phyloP scores from a whole-genome alignment of 2,113 vertebrate species.

The Castor canadensis region DNA sequence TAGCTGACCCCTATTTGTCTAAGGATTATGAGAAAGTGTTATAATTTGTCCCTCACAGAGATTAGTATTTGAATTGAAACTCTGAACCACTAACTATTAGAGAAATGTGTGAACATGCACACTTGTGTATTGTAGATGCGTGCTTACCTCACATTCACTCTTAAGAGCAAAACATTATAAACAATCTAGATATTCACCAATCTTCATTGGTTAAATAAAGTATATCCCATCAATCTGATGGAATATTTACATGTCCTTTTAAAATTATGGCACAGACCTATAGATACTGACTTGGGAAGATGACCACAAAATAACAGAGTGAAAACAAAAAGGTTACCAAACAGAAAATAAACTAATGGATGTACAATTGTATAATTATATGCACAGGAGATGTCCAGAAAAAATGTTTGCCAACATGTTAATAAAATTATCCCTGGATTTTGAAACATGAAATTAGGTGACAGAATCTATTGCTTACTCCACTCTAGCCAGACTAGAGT shows the following conservation, averaged over 20 bases:
- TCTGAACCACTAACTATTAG: neutral
- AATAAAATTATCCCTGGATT: neutral
- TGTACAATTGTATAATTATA: neutral
- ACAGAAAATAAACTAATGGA: neutral
- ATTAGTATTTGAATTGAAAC: neutral
- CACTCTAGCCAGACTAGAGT: neutral
- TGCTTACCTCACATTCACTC: neutral
- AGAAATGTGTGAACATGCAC: neutral
- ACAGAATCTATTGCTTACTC: neutral
- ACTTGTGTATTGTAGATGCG: neutral
- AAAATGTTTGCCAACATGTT: neutral
- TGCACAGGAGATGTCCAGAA: neutral
- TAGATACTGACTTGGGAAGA: neutral
- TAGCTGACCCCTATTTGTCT: neutral
- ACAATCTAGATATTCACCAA: neutral
- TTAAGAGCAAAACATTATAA: constrained; percentile 8
- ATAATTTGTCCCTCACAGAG: neutral
- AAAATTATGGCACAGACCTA: neutral
- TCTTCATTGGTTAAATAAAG: neutral
- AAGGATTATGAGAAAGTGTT: constrained; percentile 28
- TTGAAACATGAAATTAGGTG: neutral
- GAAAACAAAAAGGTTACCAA: neutral
- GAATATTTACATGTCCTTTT: neutral
- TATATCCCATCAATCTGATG: neutral
- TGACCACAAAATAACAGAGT: neutral